Base-by-base conservation (phyloP, 2,797 vertebrate genomes). In the Acipenser ruthenus region DNA sequence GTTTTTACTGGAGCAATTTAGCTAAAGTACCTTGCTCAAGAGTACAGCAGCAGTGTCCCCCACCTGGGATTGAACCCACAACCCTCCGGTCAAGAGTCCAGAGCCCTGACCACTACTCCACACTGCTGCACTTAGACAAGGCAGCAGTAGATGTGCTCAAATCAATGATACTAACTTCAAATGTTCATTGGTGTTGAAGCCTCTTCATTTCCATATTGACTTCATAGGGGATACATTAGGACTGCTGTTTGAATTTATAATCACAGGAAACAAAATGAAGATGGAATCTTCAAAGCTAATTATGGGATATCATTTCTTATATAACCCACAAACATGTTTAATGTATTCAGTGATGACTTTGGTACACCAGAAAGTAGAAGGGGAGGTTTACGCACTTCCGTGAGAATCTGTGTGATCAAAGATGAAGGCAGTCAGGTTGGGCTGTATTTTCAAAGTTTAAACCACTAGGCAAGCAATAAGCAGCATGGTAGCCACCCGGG, bases 211-310 rank as follows among this genome's bases (percentile, higher is more conserved):
- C 55, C 55, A 56, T 8, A 8, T 9, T 11, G 55, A 12, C 55
- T n/a, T n/a, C 55, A 56, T n/a, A 56, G 55, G 55, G 55, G 55
- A 56, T 10, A 6, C 55, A 56, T 10, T 56, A 52, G 51, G 51
- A 52, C 55, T 56, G 55, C n/a, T 10, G 10, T 56, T 6, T 12
- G 55, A 8, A 56, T 56, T 56, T 56, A 56, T 56, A 56, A 56
- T 56, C 7, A 56, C 6, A 10, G 50, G 10, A 6, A n/a, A 12
- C 6, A n/a, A 12, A 56, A 12, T 12, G 13, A n/a, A 56, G 55
- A 8, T 56, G 55, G 55, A 56, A 56, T 56, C 55, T 56, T 56
- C 10, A 56, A 56, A 56, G 55, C 55, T 56, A 56, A 56, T 56
- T 56, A 56, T n/a, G 10, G 10, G 6, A 56, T 56, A 9, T 56